phyloP scores from a whole-genome alignment of 1,140 invertebrate genomes.

The Lepidurus couesii region DNA sequence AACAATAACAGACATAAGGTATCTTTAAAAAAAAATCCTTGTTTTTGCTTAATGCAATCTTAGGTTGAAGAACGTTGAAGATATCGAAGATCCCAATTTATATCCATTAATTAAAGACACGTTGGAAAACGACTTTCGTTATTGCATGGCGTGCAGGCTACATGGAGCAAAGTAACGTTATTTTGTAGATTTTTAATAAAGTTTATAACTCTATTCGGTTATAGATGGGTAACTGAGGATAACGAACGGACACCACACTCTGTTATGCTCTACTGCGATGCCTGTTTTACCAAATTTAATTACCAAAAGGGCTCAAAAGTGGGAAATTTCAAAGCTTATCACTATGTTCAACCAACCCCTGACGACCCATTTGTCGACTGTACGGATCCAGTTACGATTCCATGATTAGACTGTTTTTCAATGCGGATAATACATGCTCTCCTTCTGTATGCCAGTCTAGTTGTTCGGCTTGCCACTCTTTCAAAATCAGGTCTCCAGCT shows the following conservation, averaged over 20 bases:
- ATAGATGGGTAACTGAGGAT: not conserved
- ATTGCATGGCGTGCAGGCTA: conserved; percentile 12
- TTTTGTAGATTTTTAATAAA: not conserved
- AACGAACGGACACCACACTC: not conserved
- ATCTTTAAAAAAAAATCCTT: conserved; percentile 30
- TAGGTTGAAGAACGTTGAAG: conserved; percentile 23
- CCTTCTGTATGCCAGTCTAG: not conserved
- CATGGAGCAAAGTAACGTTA: conserved; percentile 8
- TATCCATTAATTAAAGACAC: conserved; percentile 23
- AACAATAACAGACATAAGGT: conserved; percentile 64
- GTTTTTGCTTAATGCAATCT: not conserved
- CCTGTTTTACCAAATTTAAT: not conserved
- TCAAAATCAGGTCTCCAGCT: conserved; percentile 54
- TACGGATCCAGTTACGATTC: not conserved
- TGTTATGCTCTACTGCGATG: not conserved
- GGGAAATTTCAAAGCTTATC: not conserved
- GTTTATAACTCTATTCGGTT: not conserved
- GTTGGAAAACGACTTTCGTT: not conserved
- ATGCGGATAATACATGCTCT: not conserved
- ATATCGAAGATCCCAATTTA: not conserved
- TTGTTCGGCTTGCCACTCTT: conserved; percentile 27
- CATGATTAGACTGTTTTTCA: not conserved
- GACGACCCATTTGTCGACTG: not conserved
- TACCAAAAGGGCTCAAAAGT: not conserved
- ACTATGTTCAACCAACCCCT: not conserved